Percentiles rank a stretch among this genome's conserved stretches.
phyloP scores from a whole-genome alignment of 2,888 invertebrate genomes.

The Cephus pulcher region DNA sequence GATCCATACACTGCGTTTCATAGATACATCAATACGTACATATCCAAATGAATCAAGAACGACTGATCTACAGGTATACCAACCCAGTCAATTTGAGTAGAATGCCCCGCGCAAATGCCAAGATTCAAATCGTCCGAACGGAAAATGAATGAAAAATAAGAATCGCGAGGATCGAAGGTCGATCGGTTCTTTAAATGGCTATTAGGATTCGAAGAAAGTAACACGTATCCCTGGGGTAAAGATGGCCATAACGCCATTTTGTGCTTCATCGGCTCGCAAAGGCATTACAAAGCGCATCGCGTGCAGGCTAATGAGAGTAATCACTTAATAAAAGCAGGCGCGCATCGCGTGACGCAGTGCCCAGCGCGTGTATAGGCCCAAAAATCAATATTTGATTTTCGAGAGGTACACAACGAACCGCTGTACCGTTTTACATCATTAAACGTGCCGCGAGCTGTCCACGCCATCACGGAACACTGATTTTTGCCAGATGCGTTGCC shows the following conservation, averaged over 20 bases:
- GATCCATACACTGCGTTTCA: background rate
- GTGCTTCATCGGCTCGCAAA: constrained; percentile 27
- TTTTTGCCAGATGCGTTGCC: background rate
- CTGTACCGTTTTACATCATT: background rate
- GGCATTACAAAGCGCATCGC: constrained; percentile 59
- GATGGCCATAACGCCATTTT: constrained; percentile 38
- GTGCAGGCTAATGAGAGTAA: constrained; percentile 66
- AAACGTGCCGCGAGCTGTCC: background rate
- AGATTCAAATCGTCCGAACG: background rate
- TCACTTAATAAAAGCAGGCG: constrained; percentile 63
- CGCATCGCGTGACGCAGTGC: constrained; percentile 51
- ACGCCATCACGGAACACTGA: background rate
- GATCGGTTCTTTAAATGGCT: background rate
- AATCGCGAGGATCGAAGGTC: background rate
- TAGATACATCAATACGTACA: background rate
- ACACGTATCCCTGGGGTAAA: background rate
- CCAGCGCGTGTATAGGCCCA: constrained; percentile 30
- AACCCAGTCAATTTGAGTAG: background rate
- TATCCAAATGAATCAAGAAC: background rate
- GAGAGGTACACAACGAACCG: constrained; percentile 15
- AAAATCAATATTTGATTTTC: constrained; percentile 62
- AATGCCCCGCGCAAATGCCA: background rate
- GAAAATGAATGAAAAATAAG: background rate
- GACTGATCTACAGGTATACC: background rate
- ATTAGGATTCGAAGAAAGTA: background rate